Evolutionary conservation across 2,113 vertebrate genomes (phyloP), one percentile per base, ranked within the genome.

Genomic region (Pachycephala philippinensis): DNA sequence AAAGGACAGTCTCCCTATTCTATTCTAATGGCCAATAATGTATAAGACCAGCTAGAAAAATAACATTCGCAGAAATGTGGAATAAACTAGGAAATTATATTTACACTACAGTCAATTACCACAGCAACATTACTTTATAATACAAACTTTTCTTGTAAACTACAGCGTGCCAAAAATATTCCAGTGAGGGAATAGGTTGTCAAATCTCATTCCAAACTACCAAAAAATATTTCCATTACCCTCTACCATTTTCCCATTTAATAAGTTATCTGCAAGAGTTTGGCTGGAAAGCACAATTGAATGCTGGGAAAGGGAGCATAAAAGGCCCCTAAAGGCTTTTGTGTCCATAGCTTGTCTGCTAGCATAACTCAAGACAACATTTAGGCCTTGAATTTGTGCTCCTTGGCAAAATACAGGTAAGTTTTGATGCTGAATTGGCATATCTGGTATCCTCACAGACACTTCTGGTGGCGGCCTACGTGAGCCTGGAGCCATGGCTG

Each of bases 11-110:
- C 57, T 96, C 78, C 69, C 88, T 84, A 96, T 95, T 96, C n/a
- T 76, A 30, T 95, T 97, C 85, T 96, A 96, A 98, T 93, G 86
- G 77, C 39, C 87, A 96, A 97, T 97, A 97, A 97, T 97, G 65
- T 94, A 74, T 90, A 94, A 92, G 57, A 87, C 54, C 65, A 96
- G 83, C 80, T 86, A 93, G 84, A 92, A 97, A 95, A 96, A 94
- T 89, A 97, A 97, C 80, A 50, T 42, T 93, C 79, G 42, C 83
- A 47, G 90, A 91, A 97, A 85, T 45, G 91, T 26, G 68, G 71
- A 88, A 49, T 81, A 77, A 56, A 83, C 54, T 96, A 90, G 56
- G 60, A 97, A 96, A 93, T 96, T 87, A 56, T 97, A 80, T 96
- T 97, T 97, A 91, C 74, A 68, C n/a, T 86, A 53, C 26, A 91